Base-by-base conservation (phyloP, 2,888 invertebrate species). In the Sepiola atlantica region DNA sequence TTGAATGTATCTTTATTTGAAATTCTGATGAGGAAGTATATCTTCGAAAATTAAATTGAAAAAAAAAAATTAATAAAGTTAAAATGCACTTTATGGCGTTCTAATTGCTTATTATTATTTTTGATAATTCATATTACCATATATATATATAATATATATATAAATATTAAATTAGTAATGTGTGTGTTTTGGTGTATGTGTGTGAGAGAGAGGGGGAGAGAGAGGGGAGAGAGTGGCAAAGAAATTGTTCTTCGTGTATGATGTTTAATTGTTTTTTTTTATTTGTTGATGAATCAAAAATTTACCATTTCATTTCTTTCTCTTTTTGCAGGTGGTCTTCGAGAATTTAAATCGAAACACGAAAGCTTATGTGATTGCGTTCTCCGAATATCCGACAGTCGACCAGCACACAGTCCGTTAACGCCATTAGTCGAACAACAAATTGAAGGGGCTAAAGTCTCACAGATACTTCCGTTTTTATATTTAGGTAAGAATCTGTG, bases 381-480 rank as follows among this genome's bases (percentile, higher is more conserved):
- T 28, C 91, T 93, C 35, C n/a, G 61, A n/a, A 77, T 32, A 8
- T 35, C 94, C 3, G 92, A 96, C 57, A 94, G 94, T 61, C 95
- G 95, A 20, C 97, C 98, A 94, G 97, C 98, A 96, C 97, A 95
- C 96, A 97, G 96, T 96, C 97, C 95, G 96, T 97, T 97, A 96
- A 96, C 97, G 96, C 95, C 96, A 95, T 95, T 96, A 96, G 95
- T 96, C 91, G 96, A 96, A 95, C 96, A 96, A 77, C 97, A 97
- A 94, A 97, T 97, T 96, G 98, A 98, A 97, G 98, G 98, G 95
- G 98, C 98, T 97, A 98, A 98, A 35, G 98, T 98, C 95, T 98
- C 98, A 95, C 98, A 98, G 97, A 98, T 98, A 94, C 98, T 98
- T 96, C 98, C 98, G 94, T 98, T 98, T 97, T 98, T 98, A 95